phyloP scores from a whole-genome alignment of 2,888 invertebrate species.

The Conomelus anceps region DNA sequence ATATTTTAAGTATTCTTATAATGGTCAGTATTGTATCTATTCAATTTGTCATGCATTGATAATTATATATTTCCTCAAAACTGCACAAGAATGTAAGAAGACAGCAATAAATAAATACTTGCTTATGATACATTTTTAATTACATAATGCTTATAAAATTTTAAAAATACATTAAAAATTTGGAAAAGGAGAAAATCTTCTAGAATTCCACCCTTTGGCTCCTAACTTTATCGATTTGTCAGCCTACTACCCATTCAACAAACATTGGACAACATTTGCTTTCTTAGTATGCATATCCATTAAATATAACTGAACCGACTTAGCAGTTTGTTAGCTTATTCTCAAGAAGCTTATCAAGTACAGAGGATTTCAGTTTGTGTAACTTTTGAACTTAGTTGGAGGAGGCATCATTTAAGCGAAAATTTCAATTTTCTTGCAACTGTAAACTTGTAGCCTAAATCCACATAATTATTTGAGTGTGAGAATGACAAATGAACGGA shows the following conservation, averaged over 20 bases:
- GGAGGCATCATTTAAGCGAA: not conserved
- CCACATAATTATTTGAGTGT: not conserved
- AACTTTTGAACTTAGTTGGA: not conserved
- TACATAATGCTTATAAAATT: no score
- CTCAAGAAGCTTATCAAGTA: not conserved
- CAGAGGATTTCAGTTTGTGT: not conserved
- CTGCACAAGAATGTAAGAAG: no score
- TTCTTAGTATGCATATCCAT: not conserved
- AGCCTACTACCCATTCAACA: not conserved
- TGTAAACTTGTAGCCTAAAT: not conserved
- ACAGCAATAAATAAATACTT: no score
- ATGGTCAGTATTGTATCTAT: no score
- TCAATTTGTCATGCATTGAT: no score
- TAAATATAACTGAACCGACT: not conserved
- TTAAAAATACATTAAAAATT: no score
- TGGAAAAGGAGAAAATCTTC: no score
- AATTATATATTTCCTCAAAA: no score
- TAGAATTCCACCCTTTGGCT: no score
- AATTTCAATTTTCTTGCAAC: not conserved
- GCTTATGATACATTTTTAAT: no score
- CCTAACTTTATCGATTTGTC: not conserved
- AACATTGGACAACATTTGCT: not conserved
- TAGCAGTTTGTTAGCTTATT: not conserved
- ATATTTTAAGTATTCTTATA: no score
- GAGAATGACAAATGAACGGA: not conserved